phyloP scores from a whole-genome alignment of 2,113 vertebrate genomes.

The Pelecanus crispus region DNA sequence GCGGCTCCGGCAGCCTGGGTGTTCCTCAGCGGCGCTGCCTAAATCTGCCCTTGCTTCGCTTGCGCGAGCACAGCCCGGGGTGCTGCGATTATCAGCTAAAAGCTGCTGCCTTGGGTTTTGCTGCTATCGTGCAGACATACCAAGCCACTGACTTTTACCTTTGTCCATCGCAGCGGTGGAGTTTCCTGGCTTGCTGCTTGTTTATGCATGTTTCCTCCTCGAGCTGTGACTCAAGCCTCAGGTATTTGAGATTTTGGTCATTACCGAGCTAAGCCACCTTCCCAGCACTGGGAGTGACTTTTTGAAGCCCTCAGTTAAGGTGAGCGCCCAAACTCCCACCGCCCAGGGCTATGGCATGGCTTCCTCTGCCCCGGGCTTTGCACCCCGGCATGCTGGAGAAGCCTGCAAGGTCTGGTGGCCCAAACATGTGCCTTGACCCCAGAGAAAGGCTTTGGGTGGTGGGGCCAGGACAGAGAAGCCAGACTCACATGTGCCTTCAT shows the following conservation, averaged over 20 bases:
- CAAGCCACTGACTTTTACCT: background rate
- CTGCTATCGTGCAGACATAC: background rate
- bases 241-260: slow-evolving; percentile 36
- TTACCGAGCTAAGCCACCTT: background rate
- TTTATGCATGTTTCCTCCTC: background rate
- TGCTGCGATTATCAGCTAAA: background rate
- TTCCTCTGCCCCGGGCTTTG: background rate
- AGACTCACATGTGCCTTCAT: background rate
- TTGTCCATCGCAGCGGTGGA: background rate
- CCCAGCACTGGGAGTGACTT: background rate
- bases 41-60: background rate
- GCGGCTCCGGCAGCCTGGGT: background rate
- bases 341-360: fast-evolving
- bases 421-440: background rate
- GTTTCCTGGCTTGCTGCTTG: slow-evolving; percentile 39
- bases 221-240: background rate
- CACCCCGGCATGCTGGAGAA: background rate
- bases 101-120: background rate
- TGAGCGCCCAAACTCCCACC: fast-evolving
- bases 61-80: background rate
- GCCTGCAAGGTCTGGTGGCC: background rate
- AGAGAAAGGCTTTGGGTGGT: background rate
- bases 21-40: background rate
- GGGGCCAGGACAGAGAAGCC: background rate
- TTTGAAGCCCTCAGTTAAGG: background rate